Conservation (phyloP, 2,797 vertebrate species). For the Siniperca undulata region DNA sequence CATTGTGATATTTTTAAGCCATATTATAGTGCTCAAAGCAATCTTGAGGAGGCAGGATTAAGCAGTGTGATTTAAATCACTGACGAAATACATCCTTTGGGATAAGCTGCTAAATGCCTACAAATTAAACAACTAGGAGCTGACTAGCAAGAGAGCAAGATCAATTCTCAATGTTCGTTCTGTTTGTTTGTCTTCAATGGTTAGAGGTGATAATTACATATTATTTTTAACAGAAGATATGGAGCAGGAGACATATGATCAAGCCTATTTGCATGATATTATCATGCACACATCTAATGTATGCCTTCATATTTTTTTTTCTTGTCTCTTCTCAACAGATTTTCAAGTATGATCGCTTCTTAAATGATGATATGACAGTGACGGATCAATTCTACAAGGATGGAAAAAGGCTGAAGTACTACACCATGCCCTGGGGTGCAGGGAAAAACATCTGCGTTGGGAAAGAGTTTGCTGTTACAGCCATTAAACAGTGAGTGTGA, state of each 20-base stretch:
- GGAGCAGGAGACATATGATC: not conserved
- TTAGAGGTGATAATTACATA: constrained; percentile 13
- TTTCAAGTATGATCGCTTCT: constrained; percentile 92
- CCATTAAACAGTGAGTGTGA: constrained; percentile 89
- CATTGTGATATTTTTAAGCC: constrained; percentile 23
- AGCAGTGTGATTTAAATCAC: constrained; percentile 41
- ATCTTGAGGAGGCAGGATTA: constrained; percentile 52
- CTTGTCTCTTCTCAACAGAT: constrained; percentile 58
- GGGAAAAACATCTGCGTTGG: constrained; percentile 90
- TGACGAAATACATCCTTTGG: constrained; percentile 43
- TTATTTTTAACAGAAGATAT: constrained; percentile 14
- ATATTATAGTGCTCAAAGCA: constrained; percentile 16
- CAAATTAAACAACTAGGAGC: constrained; percentile 46
- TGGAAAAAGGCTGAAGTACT: constrained; percentile 86
- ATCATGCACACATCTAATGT: not conserved
- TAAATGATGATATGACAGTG: constrained; percentile 84
- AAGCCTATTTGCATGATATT: constrained; percentile 12
- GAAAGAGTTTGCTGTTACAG: constrained; percentile 87
- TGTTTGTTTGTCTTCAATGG: constrained; percentile 18
- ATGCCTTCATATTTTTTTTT: not conserved
- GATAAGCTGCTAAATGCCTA: constrained; percentile 54
- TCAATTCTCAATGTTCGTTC: constrained; percentile 32
- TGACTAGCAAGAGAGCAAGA: constrained; percentile 11
- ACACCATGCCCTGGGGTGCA: constrained; percentile 93
- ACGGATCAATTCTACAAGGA: constrained; percentile 89